Evolutionary conservation across 2,888 invertebrate species (phyloP).

Genomic region (Conchocele bisecta): DNA sequence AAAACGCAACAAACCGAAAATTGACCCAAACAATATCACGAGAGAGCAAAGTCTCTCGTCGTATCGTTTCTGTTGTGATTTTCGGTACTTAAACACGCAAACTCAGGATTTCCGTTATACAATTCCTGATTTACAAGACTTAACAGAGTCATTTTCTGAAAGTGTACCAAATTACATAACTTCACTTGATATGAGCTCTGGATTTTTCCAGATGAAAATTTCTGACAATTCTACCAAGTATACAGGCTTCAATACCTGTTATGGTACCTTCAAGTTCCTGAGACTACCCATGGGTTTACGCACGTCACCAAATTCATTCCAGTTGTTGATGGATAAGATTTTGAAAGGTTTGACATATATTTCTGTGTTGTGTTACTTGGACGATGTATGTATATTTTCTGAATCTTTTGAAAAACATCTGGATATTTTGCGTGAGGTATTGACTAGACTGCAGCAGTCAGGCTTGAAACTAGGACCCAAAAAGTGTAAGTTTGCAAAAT

Average conservation of each 20-base stretch:
- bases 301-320: conserved; percentile 35
- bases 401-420: conserved; percentile 22
- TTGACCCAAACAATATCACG: background rate
- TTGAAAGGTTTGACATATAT: conserved; percentile 39
- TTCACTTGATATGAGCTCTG: conserved; percentile 7
- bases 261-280: conserved; percentile 39
- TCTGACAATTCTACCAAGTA: background rate
- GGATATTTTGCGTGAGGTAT: conserved; percentile 11
- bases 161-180: conserved; percentile 21
- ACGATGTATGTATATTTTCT: conserved; percentile 38
- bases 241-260: conserved; percentile 40
- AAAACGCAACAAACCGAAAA: conserved; percentile 11
- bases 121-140: conserved; percentile 28
- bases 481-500: conserved; percentile 32
- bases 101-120: conserved; percentile 23
- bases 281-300: conserved; percentile 43
- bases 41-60: conserved; percentile 16
- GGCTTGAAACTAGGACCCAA: conserved; percentile 29
- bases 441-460: conserved; percentile 4
- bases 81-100: conserved; percentile 32
- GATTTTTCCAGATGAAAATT: conserved; percentile 15
- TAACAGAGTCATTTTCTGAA: conserved; percentile 26
- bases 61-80: conserved; percentile 32
- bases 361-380: conserved; percentile 44
- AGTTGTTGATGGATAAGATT: conserved; percentile 43